Evolutionary conservation across 2,888 invertebrate genomes (phyloP), one percentile per base, ranked within the genome.

Genomic region (Helobdella robusta): DNA sequence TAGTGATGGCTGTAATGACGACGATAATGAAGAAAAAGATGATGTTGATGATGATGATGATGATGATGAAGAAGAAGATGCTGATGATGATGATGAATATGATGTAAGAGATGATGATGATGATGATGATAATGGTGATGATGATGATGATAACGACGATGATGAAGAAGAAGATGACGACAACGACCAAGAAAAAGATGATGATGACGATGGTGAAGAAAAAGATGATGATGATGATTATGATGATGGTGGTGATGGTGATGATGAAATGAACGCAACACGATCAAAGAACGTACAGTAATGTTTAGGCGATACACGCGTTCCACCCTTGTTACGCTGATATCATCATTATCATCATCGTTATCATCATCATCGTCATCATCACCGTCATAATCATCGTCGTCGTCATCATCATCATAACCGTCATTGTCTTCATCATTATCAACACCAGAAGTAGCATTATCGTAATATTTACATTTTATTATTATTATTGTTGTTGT

Each of bases 31-130:
- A 5, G 59, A 36, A 11, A 20, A 62, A 18, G 50, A 48, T 52
- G 48, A 62, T 50, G 50, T 30, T 52, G 30, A 62, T 6, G 30
- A 62, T 62, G 48, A 62, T 44, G 48, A 28, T 62, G 1, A 48
- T 46, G 50, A 52, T 62, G 62, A 48, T 50, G 62, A 62, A 15
- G 62, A 48, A 28, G 62, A 62, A 48, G 48, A 62, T 52, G 50
- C 25, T 32, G 32, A 62, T 28, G 52, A 62, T 28, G 58, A 58
- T 30, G 30, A 30, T 15, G 58, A 30, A 28, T 23, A 58, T 58
- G 58, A 58, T 58, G 58, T 23, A 1, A 23, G 48, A 20, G 62
- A 62, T 62, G 48, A 62, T 20, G 48, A 61, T 48, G 48, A 25
- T 18, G 62, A 48, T 62, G 48, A 52, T 62, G 50, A 46, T 44